phyloP scores from a whole-genome alignment of 2,888 invertebrate species.

The Glaucopsyche alexis region DNA sequence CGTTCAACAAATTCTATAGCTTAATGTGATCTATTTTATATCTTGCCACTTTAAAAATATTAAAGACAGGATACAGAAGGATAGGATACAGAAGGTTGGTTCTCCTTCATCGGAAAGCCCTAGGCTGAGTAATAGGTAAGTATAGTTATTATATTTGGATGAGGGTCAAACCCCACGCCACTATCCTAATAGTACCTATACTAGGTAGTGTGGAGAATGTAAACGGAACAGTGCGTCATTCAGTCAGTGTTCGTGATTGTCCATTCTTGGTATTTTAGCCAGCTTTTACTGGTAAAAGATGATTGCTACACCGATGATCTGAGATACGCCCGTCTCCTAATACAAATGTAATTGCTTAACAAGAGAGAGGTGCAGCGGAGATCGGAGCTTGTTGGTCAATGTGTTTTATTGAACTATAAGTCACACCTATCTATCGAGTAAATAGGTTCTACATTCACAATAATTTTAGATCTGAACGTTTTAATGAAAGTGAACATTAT shows the following conservation, averaged over 20 bases:
- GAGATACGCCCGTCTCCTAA: conserved; percentile 12
- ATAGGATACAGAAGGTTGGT: no score
- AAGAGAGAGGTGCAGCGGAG: conserved; percentile 19
- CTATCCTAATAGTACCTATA: no score
- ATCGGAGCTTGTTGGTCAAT: conserved; percentile 4
- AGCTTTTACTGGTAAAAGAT: conserved; percentile 4
- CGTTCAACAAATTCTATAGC: no score
- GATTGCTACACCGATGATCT: conserved; percentile 13
- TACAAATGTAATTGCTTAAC: conserved; percentile 18
- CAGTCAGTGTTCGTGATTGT: background rate
- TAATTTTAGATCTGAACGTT: background rate
- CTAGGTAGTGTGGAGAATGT: background rate
- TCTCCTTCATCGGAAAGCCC: no score
- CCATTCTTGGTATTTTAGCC: background rate
- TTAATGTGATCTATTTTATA: no score
- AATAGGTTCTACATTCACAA: background rate
- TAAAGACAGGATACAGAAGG: no score
- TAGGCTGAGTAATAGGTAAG: no score
- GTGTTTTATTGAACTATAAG: background rate
- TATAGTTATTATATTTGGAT: no score
- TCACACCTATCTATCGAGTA: background rate
- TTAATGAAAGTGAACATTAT: no score
- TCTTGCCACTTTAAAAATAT: no score
- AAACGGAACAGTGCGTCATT: background rate
- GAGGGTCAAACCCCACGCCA: no score